Evolutionary conservation across 2,113 vertebrate genomes (phyloP), one percentile per base, ranked within the genome.

Genomic region (Gymnocephalus cernua): DNA sequence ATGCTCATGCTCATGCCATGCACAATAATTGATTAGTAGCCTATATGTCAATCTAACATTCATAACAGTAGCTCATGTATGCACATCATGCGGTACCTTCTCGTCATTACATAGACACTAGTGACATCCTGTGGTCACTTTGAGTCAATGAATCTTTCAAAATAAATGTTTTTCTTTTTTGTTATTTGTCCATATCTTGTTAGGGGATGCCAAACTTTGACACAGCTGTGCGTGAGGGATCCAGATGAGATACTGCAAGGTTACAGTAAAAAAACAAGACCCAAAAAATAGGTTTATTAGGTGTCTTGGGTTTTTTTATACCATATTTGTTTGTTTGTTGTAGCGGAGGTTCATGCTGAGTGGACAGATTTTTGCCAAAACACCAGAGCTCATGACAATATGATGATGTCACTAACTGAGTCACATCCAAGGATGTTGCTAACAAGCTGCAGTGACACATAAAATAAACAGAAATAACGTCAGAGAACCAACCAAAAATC

Each of bases 61-160:
- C 15, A 8, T 19, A 25, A 27, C 38, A 73, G 51, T 9, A 18
- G 25, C 25, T 59, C 14, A 15, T 47, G 16, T 16, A 0, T 19
- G 14, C 0, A 0, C 25, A 12, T 35, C 11, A 4, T 16, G 0
- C 35, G 10, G n/a, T 0, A 5, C 51, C 0, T 3, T 2, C 16
- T 18, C 0, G 9, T 0, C 56, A 79, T 77, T 80, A 27, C 21
- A 76, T 53, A 50, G 69, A 85, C 91, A 87, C 68, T 48, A 86
- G 70, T 57, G 93, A 75, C 93, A 86, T 62, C 89, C 11, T 90
- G 91, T 92, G 94, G 88, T 19, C 11, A 59, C 45, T 62, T 59
- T 29, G 13, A 72, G 80, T 77, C 47, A 82, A 4, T 79, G 62
- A 48, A 13, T 29, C 32, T 61, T 45, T 45, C 2, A 21, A 11